Percentiles rank a stretch among this genome's conserved stretches.
Evolutionary conservation across 2,797 vertebrate genomes (phyloP).

Genomic region (Hemitrygon akajei): DNA sequence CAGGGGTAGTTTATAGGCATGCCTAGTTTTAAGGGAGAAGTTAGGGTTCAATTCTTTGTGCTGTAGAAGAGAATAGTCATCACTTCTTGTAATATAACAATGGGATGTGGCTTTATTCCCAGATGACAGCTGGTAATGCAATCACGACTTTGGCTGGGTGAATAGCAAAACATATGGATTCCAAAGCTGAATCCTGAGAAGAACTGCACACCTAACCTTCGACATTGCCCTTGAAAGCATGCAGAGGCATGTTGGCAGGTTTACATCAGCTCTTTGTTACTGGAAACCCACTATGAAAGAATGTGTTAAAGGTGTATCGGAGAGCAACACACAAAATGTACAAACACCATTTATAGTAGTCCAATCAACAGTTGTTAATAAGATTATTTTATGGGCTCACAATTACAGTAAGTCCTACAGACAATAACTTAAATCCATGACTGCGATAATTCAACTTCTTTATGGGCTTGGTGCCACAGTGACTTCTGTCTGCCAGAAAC

Average conservation of each 20-base stretch:
- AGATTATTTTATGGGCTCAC: not conserved
- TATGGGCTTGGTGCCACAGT: not conserved
- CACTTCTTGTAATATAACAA: not conserved
- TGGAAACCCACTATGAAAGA: no score
- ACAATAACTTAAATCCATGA: not conserved
- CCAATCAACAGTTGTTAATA: not conserved
- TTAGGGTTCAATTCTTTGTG: not conserved
- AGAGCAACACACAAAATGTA: not conserved
- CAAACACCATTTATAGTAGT: not conserved
- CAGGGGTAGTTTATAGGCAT: no score
- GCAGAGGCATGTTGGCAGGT: not conserved
- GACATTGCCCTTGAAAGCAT: not conserved
- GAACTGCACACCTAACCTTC: not conserved
- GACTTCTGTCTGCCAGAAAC: not conserved
- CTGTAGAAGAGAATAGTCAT: not conserved
- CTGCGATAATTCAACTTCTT: not conserved
- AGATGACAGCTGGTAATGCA: constrained; percentile 4
- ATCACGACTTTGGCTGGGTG: not conserved
- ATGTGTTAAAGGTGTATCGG: not conserved
- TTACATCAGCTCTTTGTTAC: not conserved
- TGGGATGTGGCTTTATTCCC: not conserved
- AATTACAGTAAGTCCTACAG: not conserved
- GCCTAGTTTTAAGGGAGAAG: not conserved
- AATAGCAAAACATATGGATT: not conserved
- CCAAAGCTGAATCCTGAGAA: not conserved